Base-by-base conservation (phyloP, 92 coral and sea anemone genomes). In the Porites lobata region DNA sequence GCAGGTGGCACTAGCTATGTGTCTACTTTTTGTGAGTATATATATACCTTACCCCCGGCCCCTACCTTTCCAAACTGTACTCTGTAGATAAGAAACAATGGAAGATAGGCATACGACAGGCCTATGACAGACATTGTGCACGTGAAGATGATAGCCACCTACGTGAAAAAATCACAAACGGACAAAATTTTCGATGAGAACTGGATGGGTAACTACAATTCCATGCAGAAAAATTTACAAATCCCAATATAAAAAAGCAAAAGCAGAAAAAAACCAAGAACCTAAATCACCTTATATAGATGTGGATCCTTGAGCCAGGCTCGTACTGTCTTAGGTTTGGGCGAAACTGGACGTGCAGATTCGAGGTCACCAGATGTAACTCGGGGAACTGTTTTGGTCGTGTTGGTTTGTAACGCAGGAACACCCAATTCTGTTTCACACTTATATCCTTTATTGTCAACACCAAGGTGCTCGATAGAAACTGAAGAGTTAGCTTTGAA, bases 71-170 rank as follows among this genome's bases (percentile, higher is more conserved):
- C 52, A 58, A 57, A 56, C 9, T 56, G 19, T 12, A 58, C 50
- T 24, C 14, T 76, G 50, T 76, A 47, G n/a, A 64, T 76, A 29
- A 76, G 80, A 26, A 76, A 76, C 21, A 58, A 52, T 56, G 80
- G 80, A 10, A 76, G 38, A 54, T 76, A 76, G 62, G 78, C 21
- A 8, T 74, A 74, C 6, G 78, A 19, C 12, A 52, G 17, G 32
- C 53, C 8, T 9, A 51, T 56, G 51, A 50, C 19, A 74, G 15
- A 3, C 11, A 10, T 56, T 56, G 61, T 56, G 61, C 61, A 56
- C 14, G 61, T 14, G 61, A 56, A 75, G 64, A 75, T 75, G 22
- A 75, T 75, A 10, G 47, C 50, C 18, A 75, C 50, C 79, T 75
- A 29, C 14, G 58, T 9, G 5, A 56, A 10, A 52, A 6, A 53